Base-by-base conservation (phyloP, 2,888 invertebrate species). In the Dasysyrphus albostriatus region DNA sequence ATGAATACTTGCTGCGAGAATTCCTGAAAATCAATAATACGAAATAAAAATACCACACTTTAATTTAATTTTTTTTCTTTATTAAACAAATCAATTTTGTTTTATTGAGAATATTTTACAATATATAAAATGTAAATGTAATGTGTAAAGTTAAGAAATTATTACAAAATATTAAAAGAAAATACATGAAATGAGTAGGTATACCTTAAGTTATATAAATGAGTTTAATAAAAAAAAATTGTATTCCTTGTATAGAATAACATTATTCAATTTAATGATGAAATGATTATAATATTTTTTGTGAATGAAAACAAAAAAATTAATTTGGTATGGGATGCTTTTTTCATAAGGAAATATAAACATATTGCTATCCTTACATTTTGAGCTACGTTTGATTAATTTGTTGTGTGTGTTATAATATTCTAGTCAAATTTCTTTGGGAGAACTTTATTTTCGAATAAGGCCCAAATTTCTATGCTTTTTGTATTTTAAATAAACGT, bases 31-130 rank as follows among this genome's bases (percentile, higher is more conserved):
- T 39, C 10, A 39, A 12, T 7, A 47, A 49, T 4, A 29, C 10
- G 4, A 72, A 75, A 81, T 61, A 19, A 78, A 61, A 79, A 83
- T 39, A 65, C 14, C 34, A 76, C 56, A 63, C 24, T 49, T 51
- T 74, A 81, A 54, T 65, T 72, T 72, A 73, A 77, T 67, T 81
- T 49, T 75, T 65, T 73, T 51, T 69, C 78, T 84, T 84, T 84
- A 84, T 84, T 84, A 77, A 84, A 81, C 84, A 85, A 82, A 81
- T 73, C 76, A 32, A 75, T 73, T 77, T 82, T 70, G 70, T 81
- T 85, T 73, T 69, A 61, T 74, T 85, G 73, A 73, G 82, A 77
- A 85, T 85, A 85, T 85, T 81, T 81, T 84, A 84, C 84, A 84
- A 85, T 76, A 85, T 76, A 74, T 65, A 65, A 65, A 76, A 85